Evolutionary conservation across 2,797 vertebrate species (phyloP).

Genomic region (Poecilia gillii): DNA sequence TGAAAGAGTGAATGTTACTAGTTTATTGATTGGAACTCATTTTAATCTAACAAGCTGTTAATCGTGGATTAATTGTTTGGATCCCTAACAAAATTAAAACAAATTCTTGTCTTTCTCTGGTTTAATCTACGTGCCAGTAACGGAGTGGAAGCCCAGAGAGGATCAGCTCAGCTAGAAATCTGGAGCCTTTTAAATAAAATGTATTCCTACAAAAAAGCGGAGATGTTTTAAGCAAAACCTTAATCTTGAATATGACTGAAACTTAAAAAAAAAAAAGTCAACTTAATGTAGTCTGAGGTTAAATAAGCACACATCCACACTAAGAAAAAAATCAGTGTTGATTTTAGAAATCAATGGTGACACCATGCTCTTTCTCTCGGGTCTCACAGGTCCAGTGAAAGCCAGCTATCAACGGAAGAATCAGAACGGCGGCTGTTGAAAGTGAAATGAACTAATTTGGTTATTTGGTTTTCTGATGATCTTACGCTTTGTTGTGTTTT

Average conservation of each 20-base stretch:
- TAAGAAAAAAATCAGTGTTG: neutral
- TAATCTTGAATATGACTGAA: neutral
- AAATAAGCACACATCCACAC: neutral
- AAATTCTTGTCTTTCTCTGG: neutral
- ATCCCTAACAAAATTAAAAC: no score
- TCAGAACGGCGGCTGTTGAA: neutral
- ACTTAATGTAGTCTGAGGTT: neutral
- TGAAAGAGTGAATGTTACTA: no score
- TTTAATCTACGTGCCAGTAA: neutral
- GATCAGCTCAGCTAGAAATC: neutral
- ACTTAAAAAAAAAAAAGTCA: neutral
- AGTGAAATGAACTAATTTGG: neutral
- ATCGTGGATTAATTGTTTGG: no score
- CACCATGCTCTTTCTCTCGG: neutral
- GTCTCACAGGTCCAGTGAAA: neutral
- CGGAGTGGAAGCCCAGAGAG: neutral
- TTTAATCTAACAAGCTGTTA: no score
- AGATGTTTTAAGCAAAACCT: neutral
- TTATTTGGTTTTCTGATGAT: neutral
- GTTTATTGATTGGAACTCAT: no score
- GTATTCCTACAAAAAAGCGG: neutral
- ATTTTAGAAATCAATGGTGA: conserved; percentile 9
- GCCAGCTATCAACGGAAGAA: neutral
- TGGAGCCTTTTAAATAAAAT: neutral
- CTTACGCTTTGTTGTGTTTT: neutral